Base-by-base conservation (phyloP, 2,797 vertebrate species). In the Bryconaethiops microstoma region DNA sequence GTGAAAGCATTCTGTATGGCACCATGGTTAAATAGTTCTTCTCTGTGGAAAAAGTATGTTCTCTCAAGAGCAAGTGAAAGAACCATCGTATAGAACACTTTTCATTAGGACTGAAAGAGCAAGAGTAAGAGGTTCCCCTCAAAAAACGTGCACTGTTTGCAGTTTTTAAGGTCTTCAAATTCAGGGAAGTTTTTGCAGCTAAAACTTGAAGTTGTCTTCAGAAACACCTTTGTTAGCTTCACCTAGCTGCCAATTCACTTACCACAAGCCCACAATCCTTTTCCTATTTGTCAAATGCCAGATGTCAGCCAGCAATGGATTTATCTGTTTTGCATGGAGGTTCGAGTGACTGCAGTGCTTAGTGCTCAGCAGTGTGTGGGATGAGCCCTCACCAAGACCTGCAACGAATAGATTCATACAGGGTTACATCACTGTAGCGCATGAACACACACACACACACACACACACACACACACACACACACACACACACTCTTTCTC, bases 341-440 rank as follows among this genome's bases (percentile, higher is more conserved):
- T 74, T 77, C 73, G 81, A 74, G 80, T 81, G 75, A 84, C 45
- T 10, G 71, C 82, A 81, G 83, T 83, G 76, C 83, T 82, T 84
- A 64, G 82, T 83, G 86, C 86, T 77, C 88, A 78, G 80, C 81
- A 86, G 86, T 82, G 86, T 86, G 87, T 88, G 79, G 78, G 87
- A 90, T 89, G 88, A 90, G 83, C 81, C 77, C 70, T 87, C 83
- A 69, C 78, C 84, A 70, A 77, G 87, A 85, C 82, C 79, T 39
- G 72, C 17, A 42, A 62, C 52, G 71, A 77, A 2, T 45, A 68
- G 71, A 83, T 86, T 87, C 55, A 77, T 83, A 85, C 87, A 87
- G 86, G 40, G 72, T 69, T 60, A 69, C 25, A 74, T 74, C 64
- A 54, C 72, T 48, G 8, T 35, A 5, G 7, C 42, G 12, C 84